Evolutionary conservation across 2,888 invertebrate genomes (phyloP), one percentile per base, ranked within the genome.

Genomic region (Drepana falcataria): DNA sequence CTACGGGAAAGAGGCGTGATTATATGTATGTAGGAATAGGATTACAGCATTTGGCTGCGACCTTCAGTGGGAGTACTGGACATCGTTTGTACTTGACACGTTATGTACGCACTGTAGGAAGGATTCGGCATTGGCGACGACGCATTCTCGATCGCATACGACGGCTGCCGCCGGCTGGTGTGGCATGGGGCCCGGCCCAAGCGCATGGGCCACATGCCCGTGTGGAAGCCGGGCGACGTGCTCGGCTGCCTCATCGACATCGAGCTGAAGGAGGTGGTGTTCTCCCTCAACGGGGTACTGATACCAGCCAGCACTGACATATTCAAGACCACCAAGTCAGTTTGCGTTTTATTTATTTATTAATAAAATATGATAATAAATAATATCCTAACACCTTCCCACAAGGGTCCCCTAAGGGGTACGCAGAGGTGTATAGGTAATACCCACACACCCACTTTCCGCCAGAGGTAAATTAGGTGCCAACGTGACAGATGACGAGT

Each of bases 51-150:
- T n/a, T n/a, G n/a, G n/a, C n/a, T n/a, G n/a, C n/a, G n/a, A 21
- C 21, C 21, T 21, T 21, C 21, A 1, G 21, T 21, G 21, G 21
- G 0, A 21, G 21, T 21, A 21, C 21, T 21, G 21, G 21, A 21
- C 0, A 21, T 21, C 21, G 21, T 21, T 21, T 21, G 21, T 21
- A 21, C 21, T 21, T 21, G 21, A 21, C 21, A 21, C 21, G 21
- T 21, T 21, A 21, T 21, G 21, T 21, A 21, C 21, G 21, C 21
- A 0, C 1, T 21, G 41, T 77, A 97, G 96, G 97, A 97, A 79
- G 98, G 98, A 0, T 97, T 95, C 87, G 98, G 98, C n/a, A 97
- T 98, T 57, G 98, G 98, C 4, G 98, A 98, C 76, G 98, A 98
- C 77, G 92, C 95, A 60, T 96, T 93, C 86, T 97, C 97, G 0